phyloP scores from a whole-genome alignment of 1,140 invertebrate species.

The Dreissena polymorpha region DNA sequence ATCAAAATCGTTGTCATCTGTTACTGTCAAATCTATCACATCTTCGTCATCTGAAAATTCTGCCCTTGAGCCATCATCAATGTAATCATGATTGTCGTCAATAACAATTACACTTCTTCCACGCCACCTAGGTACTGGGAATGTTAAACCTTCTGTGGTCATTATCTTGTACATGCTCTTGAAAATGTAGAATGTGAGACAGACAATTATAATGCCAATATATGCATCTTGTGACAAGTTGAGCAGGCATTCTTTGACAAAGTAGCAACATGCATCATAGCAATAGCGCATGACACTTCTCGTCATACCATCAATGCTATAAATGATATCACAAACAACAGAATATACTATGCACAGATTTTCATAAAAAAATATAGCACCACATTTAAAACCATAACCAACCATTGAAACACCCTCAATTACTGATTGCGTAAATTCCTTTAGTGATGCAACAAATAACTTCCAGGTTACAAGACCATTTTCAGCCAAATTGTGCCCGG shows the following conservation, averaged over 20 bases:
- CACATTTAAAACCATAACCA: conserved; percentile 11
- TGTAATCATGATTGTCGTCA: conserved; percentile 20
- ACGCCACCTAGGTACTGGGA: conserved; percentile 44
- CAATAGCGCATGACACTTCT: conserved; percentile 42
- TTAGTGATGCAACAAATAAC: conserved; percentile 35
- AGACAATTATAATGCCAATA: conserved; percentile 54
- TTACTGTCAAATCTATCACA: conserved; percentile 13
- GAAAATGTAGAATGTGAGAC: conserved; percentile 37
- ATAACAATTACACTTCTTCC: not conserved
- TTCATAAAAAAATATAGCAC: conserved; percentile 11
- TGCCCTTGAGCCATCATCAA: conserved; percentile 36
- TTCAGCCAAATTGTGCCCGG: conserved; percentile 41
- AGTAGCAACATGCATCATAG: conserved; percentile 52
- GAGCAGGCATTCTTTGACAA: conserved; percentile 54
- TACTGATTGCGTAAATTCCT: conserved; percentile 44
- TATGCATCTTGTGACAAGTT: conserved; percentile 59
- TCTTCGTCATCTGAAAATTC: conserved; percentile 63
- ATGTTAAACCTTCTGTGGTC: conserved; percentile 57
- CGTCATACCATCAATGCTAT: conserved; percentile 1
- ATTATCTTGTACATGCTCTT: conserved; percentile 45
- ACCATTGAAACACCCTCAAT: conserved; percentile 38
- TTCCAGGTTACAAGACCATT: conserved; percentile 44
- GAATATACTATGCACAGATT: conserved; percentile 29
- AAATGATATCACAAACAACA: conserved; percentile 6
- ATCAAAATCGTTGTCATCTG: conserved; percentile 35